A percentile compares a stretch with the other conserved stretches of the same genome.
These are phyloP conservation scores for Craseonycteris thonglongyai DNA, from an alignment of 2,113 vertebrate species.

Conservation along the genomic window DNA sequence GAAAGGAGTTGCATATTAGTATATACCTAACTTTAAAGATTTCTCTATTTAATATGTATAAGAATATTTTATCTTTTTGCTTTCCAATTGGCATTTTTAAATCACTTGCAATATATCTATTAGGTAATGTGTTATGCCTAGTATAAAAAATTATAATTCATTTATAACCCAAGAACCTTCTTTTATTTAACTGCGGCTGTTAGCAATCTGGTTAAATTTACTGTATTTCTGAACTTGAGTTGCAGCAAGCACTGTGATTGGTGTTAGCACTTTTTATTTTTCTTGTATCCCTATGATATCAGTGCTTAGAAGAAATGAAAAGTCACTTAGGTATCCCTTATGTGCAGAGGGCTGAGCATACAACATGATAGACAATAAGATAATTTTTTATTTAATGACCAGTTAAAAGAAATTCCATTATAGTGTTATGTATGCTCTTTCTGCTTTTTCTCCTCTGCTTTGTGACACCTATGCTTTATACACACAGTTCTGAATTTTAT, in stretches of 20 bases:
- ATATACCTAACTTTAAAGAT: not conserved
- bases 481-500: slow-evolving; percentile 14
- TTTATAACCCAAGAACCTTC: not conserved
- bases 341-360: not conserved
- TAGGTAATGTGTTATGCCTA: not conserved
- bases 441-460: slow-evolving; percentile 24
- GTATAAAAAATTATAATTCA: not conserved
- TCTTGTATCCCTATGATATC: not conserved
- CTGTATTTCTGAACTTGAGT: not conserved
- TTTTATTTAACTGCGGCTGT: not conserved
- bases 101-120: not conserved
- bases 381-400: not conserved
- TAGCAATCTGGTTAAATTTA: not conserved
- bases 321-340: not conserved
- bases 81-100: slow-evolving; percentile 28
- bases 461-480: not conserved
- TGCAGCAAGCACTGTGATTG: not conserved
- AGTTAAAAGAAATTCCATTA: not conserved
- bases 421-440: not conserved
- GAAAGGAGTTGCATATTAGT: not conserved
- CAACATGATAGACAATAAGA: not conserved
- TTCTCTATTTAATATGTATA: not conserved
- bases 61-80: not conserved
- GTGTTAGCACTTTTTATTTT: not conserved
- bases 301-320: not conserved